Conservation (phyloP, 2,797 vertebrate genomes). For the Chelon labrosus region DNA sequence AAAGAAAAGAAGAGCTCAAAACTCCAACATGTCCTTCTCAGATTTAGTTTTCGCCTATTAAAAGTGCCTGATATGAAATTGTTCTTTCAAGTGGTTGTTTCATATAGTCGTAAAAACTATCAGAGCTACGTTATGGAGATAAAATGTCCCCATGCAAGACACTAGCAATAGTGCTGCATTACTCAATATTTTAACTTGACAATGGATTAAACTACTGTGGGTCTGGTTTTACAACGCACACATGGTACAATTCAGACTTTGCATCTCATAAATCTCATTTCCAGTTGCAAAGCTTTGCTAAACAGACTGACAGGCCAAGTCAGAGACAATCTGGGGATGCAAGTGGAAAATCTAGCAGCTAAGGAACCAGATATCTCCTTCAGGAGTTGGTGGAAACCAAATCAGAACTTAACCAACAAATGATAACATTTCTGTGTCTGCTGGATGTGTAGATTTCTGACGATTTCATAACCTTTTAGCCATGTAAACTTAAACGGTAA, state of each 20-base stretch:
- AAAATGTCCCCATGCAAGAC: no score
- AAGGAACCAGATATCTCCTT: neutral
- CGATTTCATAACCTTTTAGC: no score
- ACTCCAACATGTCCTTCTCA: constrained; percentile 3
- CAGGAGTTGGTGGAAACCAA: neutral
- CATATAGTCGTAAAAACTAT: no score
- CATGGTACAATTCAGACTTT: no score
- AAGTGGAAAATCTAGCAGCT: neutral
- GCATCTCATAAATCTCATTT: no score
- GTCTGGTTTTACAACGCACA: no score
- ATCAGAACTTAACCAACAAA: neutral
- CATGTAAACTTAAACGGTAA: neutral
- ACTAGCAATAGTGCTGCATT: no score
- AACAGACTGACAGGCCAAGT: neutral
- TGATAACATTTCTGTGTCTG: neutral
- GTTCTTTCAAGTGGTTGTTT: no score
- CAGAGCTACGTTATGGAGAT: no score
- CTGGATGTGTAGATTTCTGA: neutral
- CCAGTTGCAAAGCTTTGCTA: neutral
- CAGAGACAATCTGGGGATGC: neutral
- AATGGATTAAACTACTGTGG: no score
- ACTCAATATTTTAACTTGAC: no score
- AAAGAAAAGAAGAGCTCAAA: neutral
- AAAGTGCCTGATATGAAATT: neutral
- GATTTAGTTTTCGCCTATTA: constrained; percentile 16